Base-by-base conservation (phyloP, 2,888 invertebrate species). In the Amblyjoppa fuscipennis region DNA sequence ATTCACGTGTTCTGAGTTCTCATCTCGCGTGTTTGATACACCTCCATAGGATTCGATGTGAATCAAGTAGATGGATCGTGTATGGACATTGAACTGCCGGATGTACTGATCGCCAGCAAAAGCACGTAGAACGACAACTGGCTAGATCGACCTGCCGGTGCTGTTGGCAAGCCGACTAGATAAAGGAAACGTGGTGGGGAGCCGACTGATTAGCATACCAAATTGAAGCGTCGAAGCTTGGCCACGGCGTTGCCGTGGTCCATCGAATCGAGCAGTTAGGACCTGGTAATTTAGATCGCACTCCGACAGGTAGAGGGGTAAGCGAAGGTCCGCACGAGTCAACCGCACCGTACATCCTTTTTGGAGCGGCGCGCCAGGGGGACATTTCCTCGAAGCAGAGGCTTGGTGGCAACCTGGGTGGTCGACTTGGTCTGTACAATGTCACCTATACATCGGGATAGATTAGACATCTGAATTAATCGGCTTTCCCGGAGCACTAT, bases 181-280 rank as follows among this genome's bases (percentile, higher is more conserved):
- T 11, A 49, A 66, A 69, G 74, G 80, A 85, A 76, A 64, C 81
- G 75, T 79, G 78, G 31, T 68, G 79, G 81, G 73, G 78, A 78
- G 73, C 80, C 82, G 89, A 89, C 93, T 93, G 93, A 94, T 94
- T 94, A 94, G 93, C 93, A 94, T 93, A 93, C 92, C 93, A 93
- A 93, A 94, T 94, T 93, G 93, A 93, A 93, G 93, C 93, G 92
- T 91, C 93, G 93, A 90, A 93, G 93, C 92, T 89, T 89, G 91
- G 90, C 89, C 89, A 84, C 86, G 88, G 87, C 88, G 87, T 87
- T 87, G 90, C 88, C 89, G 82, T 84, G 83, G 85, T 84, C 81
- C 84, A 64, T 31, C 81, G 84, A 45, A 81, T 77, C 69, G 81
- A 90, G 89, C 91, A 88, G 90, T 91, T 91, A 89, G 89, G 91